Evolutionary conservation across 1,140 invertebrate genomes (phyloP).

Genomic region (Trachelipus rathkii): DNA sequence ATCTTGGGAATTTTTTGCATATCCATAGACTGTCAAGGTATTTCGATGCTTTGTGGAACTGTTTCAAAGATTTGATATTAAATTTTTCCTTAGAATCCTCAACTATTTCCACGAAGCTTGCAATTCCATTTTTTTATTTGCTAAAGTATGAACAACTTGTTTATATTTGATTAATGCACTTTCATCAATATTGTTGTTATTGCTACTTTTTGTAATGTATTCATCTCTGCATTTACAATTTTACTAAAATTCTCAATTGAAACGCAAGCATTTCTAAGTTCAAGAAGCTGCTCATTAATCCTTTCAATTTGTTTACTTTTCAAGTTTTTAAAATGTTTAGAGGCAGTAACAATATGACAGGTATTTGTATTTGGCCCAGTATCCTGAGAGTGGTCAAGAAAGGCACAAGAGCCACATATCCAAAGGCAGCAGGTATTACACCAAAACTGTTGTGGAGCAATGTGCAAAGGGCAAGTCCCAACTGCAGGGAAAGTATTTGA

Average conservation of each 20-base stretch:
- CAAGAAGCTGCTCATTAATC: not conserved
- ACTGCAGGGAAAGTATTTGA: not conserved
- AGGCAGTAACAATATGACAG: not conserved
- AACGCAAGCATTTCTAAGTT: not conserved
- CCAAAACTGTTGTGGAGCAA: slow-evolving; percentile 3
- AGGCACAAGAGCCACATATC: not conserved
- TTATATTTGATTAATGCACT: not conserved
- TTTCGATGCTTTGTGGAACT: not conserved
- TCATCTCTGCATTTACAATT: not conserved
- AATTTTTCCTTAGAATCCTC: not conserved
- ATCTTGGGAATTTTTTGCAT: not conserved
- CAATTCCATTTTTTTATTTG: not conserved
- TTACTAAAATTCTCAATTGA: not conserved
- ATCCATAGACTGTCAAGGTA: not conserved
- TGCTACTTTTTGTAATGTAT: not conserved
- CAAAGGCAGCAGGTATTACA: not conserved
- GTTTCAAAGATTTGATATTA: not conserved
- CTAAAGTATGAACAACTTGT: not conserved
- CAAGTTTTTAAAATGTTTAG: not conserved
- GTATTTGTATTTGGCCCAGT: not conserved
- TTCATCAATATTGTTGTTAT: not conserved
- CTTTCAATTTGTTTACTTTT: not conserved
- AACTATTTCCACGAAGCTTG: not conserved
- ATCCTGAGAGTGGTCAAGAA: not conserved
- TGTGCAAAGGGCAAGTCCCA: not conserved